phyloP scores from a whole-genome alignment of 1,140 invertebrate species.

The Probaryconus sp. region DNA sequence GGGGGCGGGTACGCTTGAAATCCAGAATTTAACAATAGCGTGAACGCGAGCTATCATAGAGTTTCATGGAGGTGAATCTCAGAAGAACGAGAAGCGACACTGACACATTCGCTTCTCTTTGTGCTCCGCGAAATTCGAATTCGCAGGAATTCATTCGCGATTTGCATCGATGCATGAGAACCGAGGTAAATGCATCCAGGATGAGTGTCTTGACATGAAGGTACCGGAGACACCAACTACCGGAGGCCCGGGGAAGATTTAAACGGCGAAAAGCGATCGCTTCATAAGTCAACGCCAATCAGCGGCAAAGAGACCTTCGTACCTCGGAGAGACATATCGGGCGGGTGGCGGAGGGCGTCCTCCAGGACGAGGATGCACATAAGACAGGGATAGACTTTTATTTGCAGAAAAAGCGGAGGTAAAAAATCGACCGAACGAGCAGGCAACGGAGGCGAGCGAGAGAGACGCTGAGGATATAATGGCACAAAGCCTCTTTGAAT shows the following conservation, averaged over 20 bases:
- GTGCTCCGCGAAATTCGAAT: conserved; percentile 47
- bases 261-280: conserved; percentile 68
- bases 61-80: conserved; percentile 17
- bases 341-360: conserved; percentile 17
- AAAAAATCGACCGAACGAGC: conserved; percentile 48
- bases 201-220: conserved; percentile 57
- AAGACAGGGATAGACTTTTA: conserved; percentile 57
- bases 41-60: conserved; percentile 12
- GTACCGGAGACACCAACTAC: conserved; percentile 61
- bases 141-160: conserved; percentile 54
- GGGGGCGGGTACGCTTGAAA: conserved; percentile 7
- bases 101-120: conserved; percentile 55
- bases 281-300: conserved; percentile 74
- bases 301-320: conserved; percentile 51
- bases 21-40: conserved; percentile 4
- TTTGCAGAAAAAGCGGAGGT: conserved; percentile 60
- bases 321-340: conserved; percentile 51
- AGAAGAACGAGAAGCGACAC: conserved; percentile 33
- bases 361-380: conserved; percentile 48
- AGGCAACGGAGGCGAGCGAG: conserved; percentile 40
- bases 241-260: conserved; percentile 48
- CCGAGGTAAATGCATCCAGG: conserved; percentile 55
- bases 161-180: conserved; percentile 63
- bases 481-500: conserved; percentile 79
- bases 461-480: conserved; percentile 72